phyloP scores from a whole-genome alignment of 2,113 vertebrate species.

The Hystrix brachyura region DNA sequence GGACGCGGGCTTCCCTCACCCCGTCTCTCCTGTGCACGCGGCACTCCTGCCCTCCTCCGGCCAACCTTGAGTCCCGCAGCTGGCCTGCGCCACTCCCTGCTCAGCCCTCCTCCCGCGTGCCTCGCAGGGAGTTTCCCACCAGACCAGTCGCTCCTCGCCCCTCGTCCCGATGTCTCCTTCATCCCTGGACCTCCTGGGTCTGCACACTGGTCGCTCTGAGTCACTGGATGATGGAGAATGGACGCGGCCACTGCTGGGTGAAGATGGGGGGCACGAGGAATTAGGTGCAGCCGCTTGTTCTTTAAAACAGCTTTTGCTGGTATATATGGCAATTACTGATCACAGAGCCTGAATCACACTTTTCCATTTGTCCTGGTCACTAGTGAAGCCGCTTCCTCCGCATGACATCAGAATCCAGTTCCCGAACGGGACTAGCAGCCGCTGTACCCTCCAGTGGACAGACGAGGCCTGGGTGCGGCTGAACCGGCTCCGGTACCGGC shows the following conservation, averaged over 20 bases:
- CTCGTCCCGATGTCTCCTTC: background rate
- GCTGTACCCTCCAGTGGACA: slow-evolving; percentile 78
- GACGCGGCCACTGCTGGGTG: background rate
- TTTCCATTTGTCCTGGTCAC: slow-evolving; percentile 52
- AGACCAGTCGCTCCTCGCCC: no score
- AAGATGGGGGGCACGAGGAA: background rate
- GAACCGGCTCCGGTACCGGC: slow-evolving; percentile 84
- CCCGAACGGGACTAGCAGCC: slow-evolving; percentile 66
- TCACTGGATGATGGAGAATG: background rate
- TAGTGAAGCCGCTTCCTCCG: slow-evolving; percentile 88
- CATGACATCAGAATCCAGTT: slow-evolving; percentile 80
- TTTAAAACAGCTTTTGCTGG: background rate
- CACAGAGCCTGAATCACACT: accelerated
- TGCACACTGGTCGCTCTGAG: no score
- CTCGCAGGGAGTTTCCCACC: no score
- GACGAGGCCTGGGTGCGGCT: background rate
- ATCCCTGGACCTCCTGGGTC: background rate
- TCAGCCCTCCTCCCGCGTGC: background rate
- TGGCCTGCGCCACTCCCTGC: background rate
- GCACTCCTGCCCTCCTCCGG: background rate
- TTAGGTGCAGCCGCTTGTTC: background rate
- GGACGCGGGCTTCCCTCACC: background rate
- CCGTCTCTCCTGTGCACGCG: background rate
- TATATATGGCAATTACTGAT: accelerated
- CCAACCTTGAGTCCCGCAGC: background rate